Base-by-base conservation (phyloP, 2,113 vertebrate species). In the Pogonocichla stellata region DNA sequence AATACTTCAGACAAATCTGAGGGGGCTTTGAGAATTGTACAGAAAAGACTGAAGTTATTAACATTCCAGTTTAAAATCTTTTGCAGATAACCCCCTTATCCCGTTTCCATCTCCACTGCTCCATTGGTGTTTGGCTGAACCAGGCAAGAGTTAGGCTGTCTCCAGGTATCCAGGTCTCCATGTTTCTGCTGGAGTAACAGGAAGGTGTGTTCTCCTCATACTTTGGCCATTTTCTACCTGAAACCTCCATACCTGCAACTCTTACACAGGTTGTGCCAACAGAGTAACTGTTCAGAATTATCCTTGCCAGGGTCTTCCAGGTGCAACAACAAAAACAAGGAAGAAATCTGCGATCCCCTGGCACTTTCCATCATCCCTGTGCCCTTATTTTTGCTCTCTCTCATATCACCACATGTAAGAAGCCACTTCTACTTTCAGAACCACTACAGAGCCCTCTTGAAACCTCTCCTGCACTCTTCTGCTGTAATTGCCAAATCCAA, bases 51-150 rank as follows among this genome's bases (percentile, higher is more conserved):
- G 3, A 24, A 45, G 38, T 14, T 15, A 88, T 93, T 93, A 93
- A 80, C 43, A 73, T 61, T 47, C 25, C 34, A 48, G 22, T 65
- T 82, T 66, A 42, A 88, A 83, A 86, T 54, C 75, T 70, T 83
- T 22, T 57, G 69, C 14, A 84, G 64, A 38, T 50, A 80, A 74
- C 38, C 10, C 9, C 12, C 19, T 80, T 81, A 67, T 53, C 9
- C 42, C n/a, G 42, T 38, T 72, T 38, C 42, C 42, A 60, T 54
- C 53, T 87, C 56, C 33, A 34, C 2, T 54, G 25, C 42, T 86
- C 42, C 8, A 1, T 3, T 0, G 0, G 31, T 7, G 29, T 56
- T 19, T 14, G 38, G 19, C 25, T 36, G 48, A 38, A 75, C 50
- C 29, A 53, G 80, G 50, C 1, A 22, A 29, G 10, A 56, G 5